Evolutionary conservation across 1,140 invertebrate species (phyloP).

Genomic region (Xylocopa sonorina): DNA sequence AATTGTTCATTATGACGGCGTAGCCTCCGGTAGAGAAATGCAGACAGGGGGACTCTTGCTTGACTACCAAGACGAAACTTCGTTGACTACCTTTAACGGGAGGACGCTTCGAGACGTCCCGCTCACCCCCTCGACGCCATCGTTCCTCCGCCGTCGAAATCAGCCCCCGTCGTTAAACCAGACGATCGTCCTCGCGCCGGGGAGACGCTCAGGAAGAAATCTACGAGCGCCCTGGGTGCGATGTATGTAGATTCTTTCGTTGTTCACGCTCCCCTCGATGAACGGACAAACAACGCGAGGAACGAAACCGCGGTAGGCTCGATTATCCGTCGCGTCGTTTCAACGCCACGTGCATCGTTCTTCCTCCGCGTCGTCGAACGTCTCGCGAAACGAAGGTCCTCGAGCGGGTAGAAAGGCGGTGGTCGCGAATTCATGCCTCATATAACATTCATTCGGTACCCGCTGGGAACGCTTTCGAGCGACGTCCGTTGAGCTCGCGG

Average conservation of each 20-base stretch:
- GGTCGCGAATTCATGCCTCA: constrained; percentile 13
- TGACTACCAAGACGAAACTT: constrained; percentile 50
- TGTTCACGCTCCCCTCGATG: constrained; percentile 32
- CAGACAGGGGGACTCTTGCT: constrained; percentile 33
- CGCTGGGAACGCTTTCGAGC: constrained; percentile 50
- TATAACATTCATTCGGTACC: constrained; percentile 61
- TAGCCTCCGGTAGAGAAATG: constrained; percentile 53
- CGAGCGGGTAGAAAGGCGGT: constrained; percentile 2
- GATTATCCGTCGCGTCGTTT: constrained; percentile 41
- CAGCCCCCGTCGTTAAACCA: constrained; percentile 6
- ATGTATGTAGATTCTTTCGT: constrained; percentile 67
- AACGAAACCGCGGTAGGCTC: constrained; percentile 26
- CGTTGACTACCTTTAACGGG: constrained; percentile 24
- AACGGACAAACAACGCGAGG: constrained; percentile 11
- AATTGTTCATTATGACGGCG: constrained; percentile 78
- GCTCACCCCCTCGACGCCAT: too few species aligned
- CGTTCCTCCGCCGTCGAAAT: constrained; percentile 38
- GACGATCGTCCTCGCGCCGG: neutral
- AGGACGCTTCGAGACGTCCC: constrained; percentile 41
- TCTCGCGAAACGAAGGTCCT: neutral
- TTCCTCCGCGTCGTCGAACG: neutral
- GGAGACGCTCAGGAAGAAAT: neutral
- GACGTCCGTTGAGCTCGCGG: constrained; percentile 23
- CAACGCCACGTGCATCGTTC: neutral
- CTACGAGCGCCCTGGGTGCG: constrained; percentile 52